Percentiles rank a stretch among this genome's conserved stretches.
Evolutionary conservation across 2,113 vertebrate genomes (phyloP).

Genomic region (Girardinichthys multiradiatus): DNA sequence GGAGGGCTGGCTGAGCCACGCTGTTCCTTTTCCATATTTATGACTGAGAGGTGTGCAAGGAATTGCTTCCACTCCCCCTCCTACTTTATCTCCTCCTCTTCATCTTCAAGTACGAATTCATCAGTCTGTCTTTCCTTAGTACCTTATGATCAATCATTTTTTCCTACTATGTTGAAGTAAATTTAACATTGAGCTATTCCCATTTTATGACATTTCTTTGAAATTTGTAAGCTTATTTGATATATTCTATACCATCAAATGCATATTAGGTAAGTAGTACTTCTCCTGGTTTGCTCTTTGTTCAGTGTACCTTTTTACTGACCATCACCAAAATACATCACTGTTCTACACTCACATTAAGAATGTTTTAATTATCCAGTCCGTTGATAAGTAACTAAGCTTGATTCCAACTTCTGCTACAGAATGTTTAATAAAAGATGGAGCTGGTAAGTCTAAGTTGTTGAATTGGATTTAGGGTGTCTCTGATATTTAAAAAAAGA

Average conservation of each 20-base stretch:
- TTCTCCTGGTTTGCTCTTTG: background rate
- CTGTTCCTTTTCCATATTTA: conserved; percentile 77
- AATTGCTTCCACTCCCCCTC: conserved; percentile 62
- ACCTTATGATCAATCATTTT: conserved; percentile 47
- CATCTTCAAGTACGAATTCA: conserved; percentile 53
- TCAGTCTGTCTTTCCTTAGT: conserved; percentile 44
- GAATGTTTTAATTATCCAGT: background rate
- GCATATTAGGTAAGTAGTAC: background rate
- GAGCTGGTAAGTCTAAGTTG: no score
- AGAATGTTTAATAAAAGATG: no score
- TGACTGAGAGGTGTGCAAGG: conserved; percentile 70
- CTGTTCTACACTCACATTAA: background rate
- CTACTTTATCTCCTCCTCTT: conserved; percentile 46
- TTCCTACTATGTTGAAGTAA: conserved; percentile 7
- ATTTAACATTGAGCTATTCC: background rate
- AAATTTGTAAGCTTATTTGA: background rate
- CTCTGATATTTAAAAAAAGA: no score
- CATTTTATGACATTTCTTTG: conserved; percentile 2
- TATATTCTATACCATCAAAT: background rate
- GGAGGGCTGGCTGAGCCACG: conserved; percentile 70
- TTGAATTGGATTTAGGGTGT: no score
- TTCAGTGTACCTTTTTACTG: background rate
- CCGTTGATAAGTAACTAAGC: background rate
- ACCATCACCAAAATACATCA: background rate
- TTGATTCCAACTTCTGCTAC: no score